Evolutionary conservation across 1,140 invertebrate species (phyloP), one percentile per base, ranked within the genome.

Genomic region (Wiebesia pumilae): DNA sequence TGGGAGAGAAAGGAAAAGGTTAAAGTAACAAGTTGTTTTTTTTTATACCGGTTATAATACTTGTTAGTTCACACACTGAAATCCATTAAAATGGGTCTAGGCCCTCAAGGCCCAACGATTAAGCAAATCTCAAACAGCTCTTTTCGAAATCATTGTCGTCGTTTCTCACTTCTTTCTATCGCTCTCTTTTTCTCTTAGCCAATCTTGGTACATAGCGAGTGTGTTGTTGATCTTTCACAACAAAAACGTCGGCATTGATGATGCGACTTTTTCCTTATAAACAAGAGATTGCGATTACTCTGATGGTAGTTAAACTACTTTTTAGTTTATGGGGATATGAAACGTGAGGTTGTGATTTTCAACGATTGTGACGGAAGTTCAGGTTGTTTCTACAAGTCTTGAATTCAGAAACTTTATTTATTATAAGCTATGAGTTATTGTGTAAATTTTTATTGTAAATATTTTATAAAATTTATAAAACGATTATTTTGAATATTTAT

Each of bases 81-180:
- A 91, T 90, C 84, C 87, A 83, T 90, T 87, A 83, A 91, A 92
- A 88, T 91, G 89, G 90, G 91, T 91, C 90, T 92, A 92, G 91
- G 91, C 91, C 90, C 90, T 88, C 89, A 90, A 91, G 90, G 90
- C 90, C 90, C 90, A 69, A 83, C 90, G 88, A 90, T 91, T 90
- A 91, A 91, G 89, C 88, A 88, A 91, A 92, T 92, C 90, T 91
- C 89, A 89, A 91, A 91, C 89, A 88, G 87, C 84, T 82, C 88
- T 89, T 92, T 90, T 91, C 89, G 91, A 88, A 92, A 92, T 91
- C 89, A 87, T 88, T 88, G 87, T 87, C 30, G 14, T 35, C 33
- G 67, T 35, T 71, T 3, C 6, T 35, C 21, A 19, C 16, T 33
- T 30, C 51, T 43, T 43, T 30, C 67, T 27, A 19, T 69, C 38